Base-by-base conservation (phyloP, 37 sponge, comb jelly and placozoan species). In the Cladorhizidae sp. region DNA sequence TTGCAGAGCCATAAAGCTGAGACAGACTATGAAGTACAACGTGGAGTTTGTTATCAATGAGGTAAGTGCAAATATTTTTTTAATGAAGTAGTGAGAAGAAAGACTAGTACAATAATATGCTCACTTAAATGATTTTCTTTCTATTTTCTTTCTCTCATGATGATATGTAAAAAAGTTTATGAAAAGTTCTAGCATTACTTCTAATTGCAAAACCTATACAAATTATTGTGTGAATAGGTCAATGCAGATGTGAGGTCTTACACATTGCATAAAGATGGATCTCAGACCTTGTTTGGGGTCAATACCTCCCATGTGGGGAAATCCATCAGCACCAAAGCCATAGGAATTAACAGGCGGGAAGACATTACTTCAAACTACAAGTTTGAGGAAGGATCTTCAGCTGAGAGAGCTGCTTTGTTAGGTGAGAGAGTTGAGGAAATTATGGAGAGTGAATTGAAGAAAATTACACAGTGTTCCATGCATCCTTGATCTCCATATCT, bases 271-370 rank as follows among this genome's bases (percentile, higher is more conserved):
- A 20, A 11, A 2, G 83, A 88, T 51, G 70, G 79, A 39, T 59
- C 64, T n/a, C 69, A 45, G 54, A 82, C 39, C 21, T 67, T 88
- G 7, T 38, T 67, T 5, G 25, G 49, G 12, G 73, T 85, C 23
- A 57, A 88, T 73, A 64, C 75, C 3, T n/a, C 50, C 14, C 71
- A 57, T 1, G 84, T 97, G 55, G 95, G 98, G 18, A 90, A 89
- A 80, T 61, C 80, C 33, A 94, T 97, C n/a, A 85, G 88, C 67
- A 97, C 95, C 70, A 97, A 97, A 74, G 90, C 92, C 0, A 82
- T 97, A 17, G 95, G 89, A 18, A 67, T 45, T 32, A 72, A 74
- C 29, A 69, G 32, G 1, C 40, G 88, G 3, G 81, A 92, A 11
- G 93, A 94, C 65, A 39, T 97, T 69, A 97, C 98, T 33, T 57